Conservation (phyloP, 1,140 invertebrate genomes). For the Caenorhabditis tropicalis region DNA sequence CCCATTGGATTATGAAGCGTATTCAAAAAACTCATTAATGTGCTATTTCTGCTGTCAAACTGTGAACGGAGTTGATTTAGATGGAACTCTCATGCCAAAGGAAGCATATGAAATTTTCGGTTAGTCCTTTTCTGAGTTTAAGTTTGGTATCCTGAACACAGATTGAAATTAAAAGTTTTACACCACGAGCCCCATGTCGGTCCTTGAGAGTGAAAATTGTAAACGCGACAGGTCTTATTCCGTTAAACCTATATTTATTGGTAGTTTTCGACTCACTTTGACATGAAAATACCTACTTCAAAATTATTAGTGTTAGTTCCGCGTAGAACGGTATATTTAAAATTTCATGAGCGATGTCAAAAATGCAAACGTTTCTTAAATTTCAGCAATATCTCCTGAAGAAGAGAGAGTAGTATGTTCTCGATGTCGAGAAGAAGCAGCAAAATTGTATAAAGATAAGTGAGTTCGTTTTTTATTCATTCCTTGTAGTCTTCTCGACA, state of each 20-base stretch:
- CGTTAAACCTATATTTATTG: no score
- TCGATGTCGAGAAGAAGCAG: conserved; percentile 10
- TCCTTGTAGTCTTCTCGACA: background rate
- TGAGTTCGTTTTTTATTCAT: background rate
- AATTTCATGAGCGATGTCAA: background rate
- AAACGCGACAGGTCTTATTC: no score
- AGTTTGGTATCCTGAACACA: no score
- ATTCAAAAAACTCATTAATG: conserved; percentile 21
- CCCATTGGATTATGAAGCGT: background rate
- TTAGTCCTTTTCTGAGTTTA: no score
- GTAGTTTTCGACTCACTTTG: no score
- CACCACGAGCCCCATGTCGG: no score
- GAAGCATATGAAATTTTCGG: conserved; percentile 25
- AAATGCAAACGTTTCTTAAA: background rate
- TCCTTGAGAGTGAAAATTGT: no score
- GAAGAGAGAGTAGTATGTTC: background rate
- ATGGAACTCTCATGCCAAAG: conserved; percentile 17
- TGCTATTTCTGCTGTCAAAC: conserved; percentile 31
- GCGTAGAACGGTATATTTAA: no score
- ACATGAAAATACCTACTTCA: no score
- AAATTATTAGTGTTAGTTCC: no score
- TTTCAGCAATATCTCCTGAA: conserved; percentile 10
- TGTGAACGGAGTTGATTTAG: background rate
- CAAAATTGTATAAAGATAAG: conserved; percentile 13
- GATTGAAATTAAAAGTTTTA: no score